Base-by-base conservation (phyloP, 2,113 vertebrate genomes). In the Atractosteus spatula region DNA sequence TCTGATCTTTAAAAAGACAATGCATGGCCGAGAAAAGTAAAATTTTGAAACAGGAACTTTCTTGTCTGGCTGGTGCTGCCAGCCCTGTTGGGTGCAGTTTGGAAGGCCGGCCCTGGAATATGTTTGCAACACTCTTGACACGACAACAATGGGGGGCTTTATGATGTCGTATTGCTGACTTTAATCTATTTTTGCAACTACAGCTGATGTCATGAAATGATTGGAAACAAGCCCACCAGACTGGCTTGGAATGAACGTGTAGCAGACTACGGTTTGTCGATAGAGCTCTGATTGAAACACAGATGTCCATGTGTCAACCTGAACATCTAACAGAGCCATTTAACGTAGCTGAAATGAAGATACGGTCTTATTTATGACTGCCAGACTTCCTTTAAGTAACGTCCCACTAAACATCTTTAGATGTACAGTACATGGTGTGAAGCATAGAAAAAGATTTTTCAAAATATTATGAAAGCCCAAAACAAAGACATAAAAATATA, bases 401-500 rank as follows among this genome's bases (percentile, higher is more conserved):
- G 8, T 66, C 64, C 64, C 45, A 66, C 13, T 29, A 65, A 65
- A 65, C 62, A 68, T 45, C 17, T 42, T 42, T 51, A 7, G 11
- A 29, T 65, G 41, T 41, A 41, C 63, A 17, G 10, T 12, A 65
- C 17, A 6, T 44, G 8, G 61, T 62, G 14, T 41, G 42, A 17
- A 61, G 14, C 41, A 61, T 44, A 71, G 56, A 62, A 70, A 59
- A 70, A 61, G 5, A 44, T 62, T 16, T 62, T 3, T 16, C 17
- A 62, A 29, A 64, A 29, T 41, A 29, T 70, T 71, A 63, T 71
- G n/a, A 70, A 69, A 54, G 57, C n/a, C 41, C 70, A 71, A 62
- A 54, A 71, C 42, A 61, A 71, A 61, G 55, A 13, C 56, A 70
- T 55, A 59, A 70, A 70, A 59, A 61, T 59, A 70, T 41, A 70